phyloP scores from a whole-genome alignment of 2,888 invertebrate species.

The Erebia aethiops region DNA sequence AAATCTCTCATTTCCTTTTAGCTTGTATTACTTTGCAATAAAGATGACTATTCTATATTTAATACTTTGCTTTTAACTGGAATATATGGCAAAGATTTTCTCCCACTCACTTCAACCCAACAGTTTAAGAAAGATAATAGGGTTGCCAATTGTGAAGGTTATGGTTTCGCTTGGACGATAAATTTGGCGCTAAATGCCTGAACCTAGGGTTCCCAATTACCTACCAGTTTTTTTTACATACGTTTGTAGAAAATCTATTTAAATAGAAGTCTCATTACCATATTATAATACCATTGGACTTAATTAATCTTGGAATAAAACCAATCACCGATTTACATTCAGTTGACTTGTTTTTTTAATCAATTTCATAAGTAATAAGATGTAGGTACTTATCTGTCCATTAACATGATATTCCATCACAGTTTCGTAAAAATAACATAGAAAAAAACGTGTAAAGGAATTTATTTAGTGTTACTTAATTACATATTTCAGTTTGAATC shows the following conservation, averaged over 20 bases:
- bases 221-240: background rate
- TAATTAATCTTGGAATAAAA: no score
- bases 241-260: background rate
- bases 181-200: constrained; percentile 25
- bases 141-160: constrained; percentile 45
- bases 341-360: no score
- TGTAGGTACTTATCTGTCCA: no score
- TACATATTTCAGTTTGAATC: no score
- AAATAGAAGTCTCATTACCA: background rate
- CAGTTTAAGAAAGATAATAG: constrained; percentile 43
- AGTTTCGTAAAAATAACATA: no score
- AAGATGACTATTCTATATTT: constrained; percentile 13
- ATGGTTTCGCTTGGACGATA: constrained; percentile 39
- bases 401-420: no score
- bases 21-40: constrained; percentile 5
- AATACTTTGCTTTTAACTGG: background rate
- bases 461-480: no score
- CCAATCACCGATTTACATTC: no score
- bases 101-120: constrained; percentile 43
- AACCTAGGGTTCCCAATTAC: background rate
- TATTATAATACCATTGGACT: no score
- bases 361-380: no score
- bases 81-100: constrained; percentile 35
- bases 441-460: no score
- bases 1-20: background rate